Evolutionary conservation across 2,797 vertebrate genomes (phyloP).

Genomic region (Clamator glandarius): DNA sequence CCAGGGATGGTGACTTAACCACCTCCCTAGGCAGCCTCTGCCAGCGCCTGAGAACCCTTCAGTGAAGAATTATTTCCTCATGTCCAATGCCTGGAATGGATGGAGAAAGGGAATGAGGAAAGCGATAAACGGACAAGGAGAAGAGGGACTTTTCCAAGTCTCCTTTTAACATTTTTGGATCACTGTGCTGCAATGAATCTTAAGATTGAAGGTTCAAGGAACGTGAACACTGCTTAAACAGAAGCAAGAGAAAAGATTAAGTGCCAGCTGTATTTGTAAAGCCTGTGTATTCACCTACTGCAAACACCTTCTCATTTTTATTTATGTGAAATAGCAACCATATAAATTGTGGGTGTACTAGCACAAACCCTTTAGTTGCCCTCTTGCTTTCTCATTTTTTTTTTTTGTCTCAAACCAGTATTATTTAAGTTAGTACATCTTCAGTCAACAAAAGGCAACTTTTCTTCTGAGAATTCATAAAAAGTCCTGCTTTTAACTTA

Average conservation of each 20-base stretch:
- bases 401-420: slow-evolving; percentile 62
- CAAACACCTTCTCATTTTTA: slow-evolving; percentile 5
- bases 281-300: not conserved
- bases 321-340: slow-evolving; percentile 33
- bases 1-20: too few species aligned
- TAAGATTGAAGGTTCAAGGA: not conserved
- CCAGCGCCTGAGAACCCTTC: too few species aligned
- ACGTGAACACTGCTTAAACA: not conserved
- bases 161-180: not conserved
- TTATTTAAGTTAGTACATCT: slow-evolving; percentile 75
- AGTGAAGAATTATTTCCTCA: too few species aligned
- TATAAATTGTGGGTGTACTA: slow-evolving; percentile 45
- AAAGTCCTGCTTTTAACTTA: slow-evolving; percentile 35
- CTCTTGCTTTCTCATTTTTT: slow-evolving; percentile 27
- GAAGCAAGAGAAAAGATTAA: slow-evolving; percentile 20
- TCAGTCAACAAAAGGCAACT: slow-evolving; percentile 73
- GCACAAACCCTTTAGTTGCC: slow-evolving; percentile 81
- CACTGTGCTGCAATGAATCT: not conserved
- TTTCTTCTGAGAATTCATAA: slow-evolving; percentile 68
- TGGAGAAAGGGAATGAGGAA: not conserved
- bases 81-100: not conserved
- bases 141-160: not conserved
- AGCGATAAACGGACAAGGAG: not conserved
- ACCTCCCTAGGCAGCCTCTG: too few species aligned
- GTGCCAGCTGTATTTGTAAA: not conserved